Base-by-base conservation (phyloP, 2,888 invertebrate genomes). In the Pterostichus madidus region DNA sequence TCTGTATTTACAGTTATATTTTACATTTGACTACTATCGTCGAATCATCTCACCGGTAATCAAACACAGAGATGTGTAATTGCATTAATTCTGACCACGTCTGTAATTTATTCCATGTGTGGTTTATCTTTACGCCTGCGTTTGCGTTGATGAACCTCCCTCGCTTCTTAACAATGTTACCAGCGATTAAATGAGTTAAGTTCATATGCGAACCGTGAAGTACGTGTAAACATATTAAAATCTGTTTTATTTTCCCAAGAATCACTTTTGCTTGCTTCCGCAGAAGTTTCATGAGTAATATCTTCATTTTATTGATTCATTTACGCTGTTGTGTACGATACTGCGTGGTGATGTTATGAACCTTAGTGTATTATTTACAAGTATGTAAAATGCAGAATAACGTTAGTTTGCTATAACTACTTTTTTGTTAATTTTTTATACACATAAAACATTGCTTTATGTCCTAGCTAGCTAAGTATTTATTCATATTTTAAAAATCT, bases 61-160 rank as follows among this genome's bases (percentile, higher is more conserved):
- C 5, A 49, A 49, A 49, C 49, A 49, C 13, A 39, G 49, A 49
- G 49, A n/a, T 17, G 39, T 35, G 15, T 46, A 64, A 79, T 79
- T 79, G 49, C 46, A 61, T 24, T 79, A 64, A 79, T 59, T 39
- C 32, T 31, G 24, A 5, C 35, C 44, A 79, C 64, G 64, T 76
- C 17, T 15, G n/a, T 79, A 79, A 79, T 79, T 61, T 79, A 64
- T 79, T 61, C 64, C 64, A 44, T 64, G 56, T 79, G 64, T 79
- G 61, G n/a, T 56, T 64, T 79, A 46, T 49, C 44, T 79, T 78
- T 39, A 78, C 39, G 56, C 59, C 15, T 59, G 15, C 17, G 59
- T 78, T 24, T 61, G 59, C 64, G 64, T 79, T 79, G 79, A 79
- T 79, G 56, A 61, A 64, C 75, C 75, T 52, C 49, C 75, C 75